Conservation (phyloP, 2,113 vertebrate genomes). For the Oriolus oriolus region DNA sequence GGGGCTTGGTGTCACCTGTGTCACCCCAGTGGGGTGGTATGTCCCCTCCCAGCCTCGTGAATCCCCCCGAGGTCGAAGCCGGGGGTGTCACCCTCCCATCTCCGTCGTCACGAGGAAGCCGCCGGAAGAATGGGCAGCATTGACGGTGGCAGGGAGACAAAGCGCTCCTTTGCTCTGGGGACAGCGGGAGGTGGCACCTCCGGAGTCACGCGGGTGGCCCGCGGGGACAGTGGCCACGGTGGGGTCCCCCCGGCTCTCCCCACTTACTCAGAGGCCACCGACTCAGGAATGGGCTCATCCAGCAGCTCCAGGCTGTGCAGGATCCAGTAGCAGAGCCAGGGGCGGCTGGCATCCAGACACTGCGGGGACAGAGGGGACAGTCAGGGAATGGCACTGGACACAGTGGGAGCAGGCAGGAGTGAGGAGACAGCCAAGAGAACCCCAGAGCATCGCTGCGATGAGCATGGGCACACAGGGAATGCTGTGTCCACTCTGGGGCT, state of each 20-base stretch:
- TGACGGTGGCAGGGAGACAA: conserved; percentile 68
- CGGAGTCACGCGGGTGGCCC: background rate
- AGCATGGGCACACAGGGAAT: background rate
- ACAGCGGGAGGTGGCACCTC: conserved; percentile 13
- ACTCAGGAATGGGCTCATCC: conserved; percentile 84
- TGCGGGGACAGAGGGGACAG: conserved; percentile 45
- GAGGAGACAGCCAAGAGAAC: background rate
- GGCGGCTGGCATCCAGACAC: conserved; percentile 97
- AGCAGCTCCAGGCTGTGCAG: conserved; percentile 94
- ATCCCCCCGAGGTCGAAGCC: background rate
- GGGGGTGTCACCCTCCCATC: conserved; percentile 10
- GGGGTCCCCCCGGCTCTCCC: background rate
- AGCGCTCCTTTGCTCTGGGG: conserved; percentile 56
- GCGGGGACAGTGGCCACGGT: background rate
- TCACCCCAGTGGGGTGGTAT: rapidly evolving
- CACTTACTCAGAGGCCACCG: conserved; percentile 87
- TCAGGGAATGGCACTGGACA: background rate
- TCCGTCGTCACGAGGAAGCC: conserved; percentile 46
- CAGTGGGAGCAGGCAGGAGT: background rate
- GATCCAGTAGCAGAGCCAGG: conserved; percentile 99
- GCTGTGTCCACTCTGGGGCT: background rate
- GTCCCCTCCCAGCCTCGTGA: background rate
- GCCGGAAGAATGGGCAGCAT: conserved; percentile 68
- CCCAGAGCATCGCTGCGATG: background rate
- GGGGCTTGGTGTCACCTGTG: background rate